Conservation (phyloP, 1,140 invertebrate genomes). For the Uloborus diversus region DNA sequence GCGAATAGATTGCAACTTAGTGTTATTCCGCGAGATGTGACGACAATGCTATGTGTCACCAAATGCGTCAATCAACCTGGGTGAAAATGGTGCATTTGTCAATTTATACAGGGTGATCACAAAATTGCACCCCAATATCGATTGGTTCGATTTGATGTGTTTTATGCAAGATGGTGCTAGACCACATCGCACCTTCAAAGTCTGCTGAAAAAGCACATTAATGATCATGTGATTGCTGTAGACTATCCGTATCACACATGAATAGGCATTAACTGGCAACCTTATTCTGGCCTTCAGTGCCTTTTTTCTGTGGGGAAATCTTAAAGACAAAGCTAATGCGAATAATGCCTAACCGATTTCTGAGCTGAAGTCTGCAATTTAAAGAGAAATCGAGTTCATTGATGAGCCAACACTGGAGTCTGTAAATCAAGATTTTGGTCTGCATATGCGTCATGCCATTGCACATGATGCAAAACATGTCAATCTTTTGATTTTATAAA, state of each 20-base stretch:
- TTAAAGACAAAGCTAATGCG: too few relatives aligned
- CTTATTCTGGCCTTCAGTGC: background rate
- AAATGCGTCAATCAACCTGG: too few relatives aligned
- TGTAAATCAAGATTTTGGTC: background rate
- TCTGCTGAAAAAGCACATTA: background rate
- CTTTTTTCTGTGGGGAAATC: background rate
- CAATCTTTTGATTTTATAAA: slow-evolving; percentile 9
- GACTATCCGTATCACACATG: too few relatives aligned
- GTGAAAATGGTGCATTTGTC: too few relatives aligned
- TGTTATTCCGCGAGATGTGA: too few relatives aligned
- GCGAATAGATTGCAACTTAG: too few relatives aligned
- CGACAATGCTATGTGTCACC: too few relatives aligned
- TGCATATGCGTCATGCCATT: background rate
- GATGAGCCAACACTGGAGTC: background rate
- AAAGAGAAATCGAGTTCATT: background rate
- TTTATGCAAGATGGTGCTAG: background rate
- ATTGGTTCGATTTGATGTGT: background rate
- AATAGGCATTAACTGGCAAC: background rate
- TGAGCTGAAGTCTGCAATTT: background rate
- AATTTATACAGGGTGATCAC: too few relatives aligned
- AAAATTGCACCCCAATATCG: too few relatives aligned
- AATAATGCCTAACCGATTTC: background rate
- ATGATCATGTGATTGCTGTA: background rate
- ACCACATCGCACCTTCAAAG: background rate
- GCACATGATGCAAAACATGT: background rate